Evolutionary conservation across 2,797 vertebrate genomes (phyloP).

Genomic region (Rousettus madagascariensis): DNA sequence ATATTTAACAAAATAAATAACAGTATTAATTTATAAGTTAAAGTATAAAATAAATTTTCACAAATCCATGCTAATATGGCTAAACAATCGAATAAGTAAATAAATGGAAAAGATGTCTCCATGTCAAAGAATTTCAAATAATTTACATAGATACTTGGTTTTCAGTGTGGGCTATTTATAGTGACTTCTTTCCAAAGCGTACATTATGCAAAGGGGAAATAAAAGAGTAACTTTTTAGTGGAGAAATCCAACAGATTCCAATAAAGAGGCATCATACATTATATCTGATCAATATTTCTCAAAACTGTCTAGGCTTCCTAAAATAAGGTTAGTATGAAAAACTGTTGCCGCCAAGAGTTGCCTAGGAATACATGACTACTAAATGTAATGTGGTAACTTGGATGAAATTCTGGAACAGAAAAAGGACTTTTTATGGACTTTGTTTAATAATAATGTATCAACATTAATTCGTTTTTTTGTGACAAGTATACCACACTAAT

Average conservation of each 20-base stretch:
- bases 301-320: neutral
- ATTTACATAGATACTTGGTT: neutral
- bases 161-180: neutral
- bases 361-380: neutral
- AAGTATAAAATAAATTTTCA: neutral
- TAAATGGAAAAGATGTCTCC: neutral
- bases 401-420: slow-evolving; percentile 30
- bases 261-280: neutral
- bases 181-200: neutral
- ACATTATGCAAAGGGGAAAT: neutral
- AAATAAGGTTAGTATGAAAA: neutral
- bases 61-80: neutral
- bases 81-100: neutral
- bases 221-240: neutral
- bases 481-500: neutral
- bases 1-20: neutral
- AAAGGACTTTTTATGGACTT: neutral
- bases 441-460: slow-evolving; percentile 41
- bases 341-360: neutral
- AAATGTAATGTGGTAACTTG: neutral
- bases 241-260: neutral
- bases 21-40: neutral
- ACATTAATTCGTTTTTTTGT: slow-evolving; percentile 30
- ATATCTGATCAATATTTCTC: neutral
- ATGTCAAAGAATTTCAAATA: neutral